Evolutionary conservation across 2,888 invertebrate genomes (phyloP).

Genomic region (Gandaritis pyraliata): DNA sequence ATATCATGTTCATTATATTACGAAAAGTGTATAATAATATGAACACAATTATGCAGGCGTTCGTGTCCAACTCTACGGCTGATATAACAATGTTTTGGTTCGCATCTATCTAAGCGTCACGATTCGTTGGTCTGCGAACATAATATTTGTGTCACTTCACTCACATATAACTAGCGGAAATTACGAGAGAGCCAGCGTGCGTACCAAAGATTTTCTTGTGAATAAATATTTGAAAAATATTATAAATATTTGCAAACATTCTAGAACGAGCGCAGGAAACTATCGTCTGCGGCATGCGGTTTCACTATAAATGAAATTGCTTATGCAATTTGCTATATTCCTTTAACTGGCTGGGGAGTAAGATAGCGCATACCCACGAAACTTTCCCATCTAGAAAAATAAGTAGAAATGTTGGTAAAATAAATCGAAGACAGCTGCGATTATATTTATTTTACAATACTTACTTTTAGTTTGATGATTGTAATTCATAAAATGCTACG

Average conservation of each 20-base stretch:
- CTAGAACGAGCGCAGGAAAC: conserved; percentile 38
- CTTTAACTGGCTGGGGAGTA: conserved; percentile 35
- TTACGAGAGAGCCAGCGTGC: conserved; percentile 46
- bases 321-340: conserved; percentile 42
- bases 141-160: conserved; percentile 37
- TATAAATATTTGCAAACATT: conserved; percentile 41
- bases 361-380: conserved; percentile 14
- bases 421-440: no score
- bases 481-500: no score
- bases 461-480: no score
- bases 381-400: conserved; percentile 6
- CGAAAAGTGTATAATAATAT: no score
- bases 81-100: conserved; percentile 15
- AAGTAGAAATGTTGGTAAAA: no score
- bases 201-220: conserved; percentile 44
- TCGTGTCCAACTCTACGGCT: conserved; percentile 14
- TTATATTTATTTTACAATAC: no score
- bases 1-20: no score
- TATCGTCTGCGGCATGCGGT: conserved; percentile 37
- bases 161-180: conserved; percentile 43
- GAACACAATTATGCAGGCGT: conserved; percentile 1
- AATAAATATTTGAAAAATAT: conserved; percentile 43
- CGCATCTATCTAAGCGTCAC: conserved; percentile 25
- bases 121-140: conserved; percentile 24
- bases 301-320: conserved; percentile 43